A percentile compares a stretch with the other conserved stretches of the same genome.
These are phyloP conservation scores for Alligator mississippiensis DNA, from an alignment of 2,113 vertebrate genomes.

Conservation along the genomic window DNA sequence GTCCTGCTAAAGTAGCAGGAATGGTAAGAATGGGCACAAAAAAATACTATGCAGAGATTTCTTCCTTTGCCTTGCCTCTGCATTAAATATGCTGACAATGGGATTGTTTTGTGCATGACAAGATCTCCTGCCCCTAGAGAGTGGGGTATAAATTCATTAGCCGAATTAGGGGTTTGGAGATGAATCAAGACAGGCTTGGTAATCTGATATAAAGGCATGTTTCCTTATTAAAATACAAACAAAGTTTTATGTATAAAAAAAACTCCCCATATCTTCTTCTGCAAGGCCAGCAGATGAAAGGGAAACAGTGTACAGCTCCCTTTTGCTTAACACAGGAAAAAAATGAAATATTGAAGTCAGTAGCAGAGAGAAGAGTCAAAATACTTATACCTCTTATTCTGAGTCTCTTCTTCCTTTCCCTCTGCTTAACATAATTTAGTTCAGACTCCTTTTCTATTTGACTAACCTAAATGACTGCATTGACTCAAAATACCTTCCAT, in stretches of 20 bases:
- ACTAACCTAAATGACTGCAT: background rate
- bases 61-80: background rate
- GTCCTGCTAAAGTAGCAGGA: background rate
- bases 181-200: constrained; percentile 34
- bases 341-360: background rate
- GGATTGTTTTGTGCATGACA: constrained; percentile 47
- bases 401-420: background rate
- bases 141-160: constrained; percentile 51
- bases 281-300: constrained; percentile 19
- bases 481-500: background rate
- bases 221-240: constrained; percentile 54
- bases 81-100: background rate
- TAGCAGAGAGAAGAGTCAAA: background rate
- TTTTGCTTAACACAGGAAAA: background rate
- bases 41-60: background rate
- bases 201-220: constrained; percentile 32
- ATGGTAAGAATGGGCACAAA: background rate
- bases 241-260: background rate
- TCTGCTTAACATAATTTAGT: background rate
- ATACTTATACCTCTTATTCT: background rate
- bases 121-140: constrained; percentile 22
- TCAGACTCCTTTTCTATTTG: background rate
- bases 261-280: background rate
- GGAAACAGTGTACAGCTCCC: background rate
- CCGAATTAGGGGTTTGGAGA: constrained; percentile 4